phyloP scores from a whole-genome alignment of 2,797 vertebrate species.

The Galagoides demidoff region DNA sequence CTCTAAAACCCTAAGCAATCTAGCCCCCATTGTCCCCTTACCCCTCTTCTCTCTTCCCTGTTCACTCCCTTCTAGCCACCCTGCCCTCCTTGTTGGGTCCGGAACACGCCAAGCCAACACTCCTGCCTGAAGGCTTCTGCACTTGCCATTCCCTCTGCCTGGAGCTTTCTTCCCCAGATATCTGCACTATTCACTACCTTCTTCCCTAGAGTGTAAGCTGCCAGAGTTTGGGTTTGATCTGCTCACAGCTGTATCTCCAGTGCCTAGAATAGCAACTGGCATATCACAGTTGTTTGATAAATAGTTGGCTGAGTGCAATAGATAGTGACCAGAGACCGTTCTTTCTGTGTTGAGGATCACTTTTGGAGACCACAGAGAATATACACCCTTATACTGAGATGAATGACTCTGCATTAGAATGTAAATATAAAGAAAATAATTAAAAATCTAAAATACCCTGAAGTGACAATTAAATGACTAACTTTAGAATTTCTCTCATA shows the following conservation, averaged over 20 bases:
- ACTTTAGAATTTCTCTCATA: neutral
- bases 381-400: neutral
- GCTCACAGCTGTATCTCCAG: neutral
- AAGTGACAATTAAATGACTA: neutral
- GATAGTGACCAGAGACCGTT: neutral
- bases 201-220: neutral
- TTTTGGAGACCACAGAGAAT: neutral
- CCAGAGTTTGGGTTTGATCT: neutral
- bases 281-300: neutral
- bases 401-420: neutral
- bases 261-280: neutral
- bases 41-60: neutral
- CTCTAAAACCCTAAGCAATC: neutral
- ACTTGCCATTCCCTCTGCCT: neutral
- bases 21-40: neutral
- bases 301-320: neutral
- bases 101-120: neutral
- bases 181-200: neutral
- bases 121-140: neutral
- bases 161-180: neutral
- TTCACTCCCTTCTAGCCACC: neutral
- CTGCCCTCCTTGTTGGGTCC: neutral
- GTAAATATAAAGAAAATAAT: slow-evolving; percentile 40
- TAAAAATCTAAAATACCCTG: slow-evolving; percentile 41
- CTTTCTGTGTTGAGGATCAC: neutral